Conservation (phyloP, 2,888 invertebrate genomes). For the Drosophila stalkeri region DNA sequence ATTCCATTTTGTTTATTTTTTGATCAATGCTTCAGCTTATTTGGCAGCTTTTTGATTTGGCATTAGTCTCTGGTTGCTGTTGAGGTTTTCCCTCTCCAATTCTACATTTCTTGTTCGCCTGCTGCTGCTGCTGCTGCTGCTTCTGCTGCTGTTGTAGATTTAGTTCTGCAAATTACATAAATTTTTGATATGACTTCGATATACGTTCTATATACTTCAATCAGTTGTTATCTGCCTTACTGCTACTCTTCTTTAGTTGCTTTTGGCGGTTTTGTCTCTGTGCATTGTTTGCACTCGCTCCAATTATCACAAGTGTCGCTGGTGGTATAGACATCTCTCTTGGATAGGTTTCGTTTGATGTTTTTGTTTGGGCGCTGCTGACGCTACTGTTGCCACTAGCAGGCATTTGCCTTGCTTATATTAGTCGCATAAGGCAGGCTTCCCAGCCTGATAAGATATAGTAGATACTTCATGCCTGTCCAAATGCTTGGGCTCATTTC, state of each 20-base stretch:
- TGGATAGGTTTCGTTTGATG: slow-evolving; percentile 7
- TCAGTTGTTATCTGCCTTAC: slow-evolving; percentile 19
- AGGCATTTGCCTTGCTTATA: slow-evolving; percentile 49
- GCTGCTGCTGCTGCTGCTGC: slow-evolving; percentile 3
- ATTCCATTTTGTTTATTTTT: neutral
- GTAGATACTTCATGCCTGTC: slow-evolving; percentile 31
- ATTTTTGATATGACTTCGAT: neutral
- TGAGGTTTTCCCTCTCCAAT: slow-evolving; percentile 15
- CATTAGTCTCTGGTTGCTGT: slow-evolving; percentile 15
- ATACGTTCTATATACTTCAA: neutral
- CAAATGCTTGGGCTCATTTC: neutral
- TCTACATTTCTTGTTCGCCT: too few species aligned
- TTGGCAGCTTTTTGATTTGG: slow-evolving; percentile 61
- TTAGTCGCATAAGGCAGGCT: slow-evolving; percentile 33
- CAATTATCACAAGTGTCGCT: slow-evolving; percentile 64
- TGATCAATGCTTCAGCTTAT: slow-evolving; percentile 53
- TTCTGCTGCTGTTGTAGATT: slow-evolving; percentile 6
- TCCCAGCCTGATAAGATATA: slow-evolving; percentile 41
- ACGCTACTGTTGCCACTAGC: slow-evolving; percentile 32
- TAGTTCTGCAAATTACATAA: slow-evolving; percentile 28
- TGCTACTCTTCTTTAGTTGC: neutral
- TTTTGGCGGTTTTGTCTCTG: slow-evolving; percentile 21
- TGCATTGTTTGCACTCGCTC: slow-evolving; percentile 42
- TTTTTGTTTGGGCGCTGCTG: slow-evolving; percentile 20
- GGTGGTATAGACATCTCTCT: slow-evolving; percentile 64